Percentiles rank a stretch among this genome's conserved stretches.
Conservation (phyloP, 1,140 invertebrate species). For the Leucophenga varia region DNA sequence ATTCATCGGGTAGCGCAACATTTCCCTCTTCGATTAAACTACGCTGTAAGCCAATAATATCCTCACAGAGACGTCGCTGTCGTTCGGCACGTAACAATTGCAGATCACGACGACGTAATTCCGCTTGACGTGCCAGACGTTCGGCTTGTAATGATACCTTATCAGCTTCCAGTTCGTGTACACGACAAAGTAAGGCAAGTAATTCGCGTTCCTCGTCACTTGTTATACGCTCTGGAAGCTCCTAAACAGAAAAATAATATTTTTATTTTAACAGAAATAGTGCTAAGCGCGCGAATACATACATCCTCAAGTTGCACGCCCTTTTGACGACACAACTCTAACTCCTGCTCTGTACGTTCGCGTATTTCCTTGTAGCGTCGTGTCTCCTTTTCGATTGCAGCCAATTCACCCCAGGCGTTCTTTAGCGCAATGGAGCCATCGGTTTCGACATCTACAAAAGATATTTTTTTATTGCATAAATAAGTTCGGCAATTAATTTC, state of each 20-base stretch:
- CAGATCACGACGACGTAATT: slow-evolving; percentile 79
- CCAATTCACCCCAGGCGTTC: slow-evolving; percentile 80
- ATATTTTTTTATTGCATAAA: background rate
- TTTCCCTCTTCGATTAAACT: slow-evolving; percentile 78
- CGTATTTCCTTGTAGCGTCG: slow-evolving; percentile 75
- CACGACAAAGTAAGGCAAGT: slow-evolving; percentile 75
- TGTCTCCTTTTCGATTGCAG: slow-evolving; percentile 82
- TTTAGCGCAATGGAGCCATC: slow-evolving; percentile 75
- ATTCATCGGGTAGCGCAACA: slow-evolving; percentile 71
- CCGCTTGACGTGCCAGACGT: slow-evolving; percentile 78
- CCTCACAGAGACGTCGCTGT: slow-evolving; percentile 83
- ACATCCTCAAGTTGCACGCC: slow-evolving; percentile 82
- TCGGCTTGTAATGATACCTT: slow-evolving; percentile 84
- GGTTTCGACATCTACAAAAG: slow-evolving; percentile 48
- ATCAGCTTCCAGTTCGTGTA: slow-evolving; percentile 89
- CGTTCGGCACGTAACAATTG: slow-evolving; percentile 80
- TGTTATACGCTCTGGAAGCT: slow-evolving; percentile 77
- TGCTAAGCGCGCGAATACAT: slow-evolving; percentile 33
- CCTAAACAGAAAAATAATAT: slow-evolving; percentile 59
- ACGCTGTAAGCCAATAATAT: slow-evolving; percentile 86
- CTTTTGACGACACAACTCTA: slow-evolving; percentile 73
- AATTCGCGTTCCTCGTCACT: slow-evolving; percentile 86
- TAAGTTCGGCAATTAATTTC: background rate
- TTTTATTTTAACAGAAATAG: rapidly evolving
- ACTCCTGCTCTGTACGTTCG: slow-evolving; percentile 73